These are phyloP conservation scores for Glareola pratincola DNA, from an alignment of 2,113 vertebrate genomes.

Conservation along the genomic window DNA sequence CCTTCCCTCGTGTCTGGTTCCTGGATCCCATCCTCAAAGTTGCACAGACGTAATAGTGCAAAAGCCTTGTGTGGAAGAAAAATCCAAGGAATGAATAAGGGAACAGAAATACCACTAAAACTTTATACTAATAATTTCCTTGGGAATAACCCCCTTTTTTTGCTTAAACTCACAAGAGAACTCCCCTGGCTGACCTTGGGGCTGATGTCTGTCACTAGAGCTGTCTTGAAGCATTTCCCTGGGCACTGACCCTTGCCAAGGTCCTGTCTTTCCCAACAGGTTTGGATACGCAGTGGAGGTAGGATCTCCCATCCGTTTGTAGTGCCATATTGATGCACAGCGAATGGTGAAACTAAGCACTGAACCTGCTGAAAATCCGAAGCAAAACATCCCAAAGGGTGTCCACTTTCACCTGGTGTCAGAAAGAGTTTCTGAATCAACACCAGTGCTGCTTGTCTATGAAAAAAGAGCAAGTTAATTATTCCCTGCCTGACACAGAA, in stretches of 20 bases:
- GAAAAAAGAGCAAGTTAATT: constrained; percentile 18
- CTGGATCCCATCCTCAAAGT: background rate
- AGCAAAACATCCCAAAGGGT: background rate
- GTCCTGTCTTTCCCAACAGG: background rate
- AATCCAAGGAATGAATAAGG: background rate
- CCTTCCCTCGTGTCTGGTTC: background rate
- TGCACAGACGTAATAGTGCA: background rate
- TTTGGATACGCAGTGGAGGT: background rate
- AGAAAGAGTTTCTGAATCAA: background rate
- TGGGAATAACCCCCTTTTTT: background rate
- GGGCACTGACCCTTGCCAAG: background rate
- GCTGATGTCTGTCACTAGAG: background rate
- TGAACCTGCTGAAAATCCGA: background rate
- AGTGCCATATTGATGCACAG: background rate
- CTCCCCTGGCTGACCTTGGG: fast-evolving
- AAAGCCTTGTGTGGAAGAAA: background rate
- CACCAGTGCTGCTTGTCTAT: background rate
- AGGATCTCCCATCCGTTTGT: background rate
- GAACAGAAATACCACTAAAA: background rate
- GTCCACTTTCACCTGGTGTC: background rate
- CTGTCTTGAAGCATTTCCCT: background rate
- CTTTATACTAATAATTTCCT: background rate
- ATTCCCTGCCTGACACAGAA: constrained; percentile 38
- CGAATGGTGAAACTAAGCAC: background rate
- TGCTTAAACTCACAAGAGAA: background rate